These are phyloP conservation scores for Calyptomena viridis DNA, from an alignment of 2,113 vertebrate species.

Conservation along the genomic window DNA sequence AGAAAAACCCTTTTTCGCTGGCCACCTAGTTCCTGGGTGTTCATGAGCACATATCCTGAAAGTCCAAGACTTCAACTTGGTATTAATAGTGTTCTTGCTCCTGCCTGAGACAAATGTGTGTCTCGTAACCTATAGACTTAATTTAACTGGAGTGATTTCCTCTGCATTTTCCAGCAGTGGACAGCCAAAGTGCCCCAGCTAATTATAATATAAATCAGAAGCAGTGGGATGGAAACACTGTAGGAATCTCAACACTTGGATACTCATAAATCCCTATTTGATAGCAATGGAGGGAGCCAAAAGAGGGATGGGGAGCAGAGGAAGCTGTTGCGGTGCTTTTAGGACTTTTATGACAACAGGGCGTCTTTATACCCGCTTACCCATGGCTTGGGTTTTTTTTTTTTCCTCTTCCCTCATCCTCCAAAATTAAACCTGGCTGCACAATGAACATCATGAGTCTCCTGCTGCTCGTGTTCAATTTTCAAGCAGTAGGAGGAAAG, in stretches of 20 bases:
- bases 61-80: not conserved
- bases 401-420: constrained; percentile 11
- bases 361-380: constrained; percentile 32
- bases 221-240: constrained; percentile 29
- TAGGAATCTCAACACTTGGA: constrained; percentile 31
- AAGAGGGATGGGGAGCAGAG: not conserved
- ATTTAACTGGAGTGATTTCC: constrained; percentile 53
- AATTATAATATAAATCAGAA: constrained; percentile 65
- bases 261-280: constrained; percentile 47
- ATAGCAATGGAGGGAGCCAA: not conserved
- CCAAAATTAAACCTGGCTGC: constrained; percentile 69
- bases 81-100: not conserved
- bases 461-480: constrained; percentile 68
- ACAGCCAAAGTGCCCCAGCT: constrained; percentile 42
- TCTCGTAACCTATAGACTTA: constrained; percentile 50
- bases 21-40: not conserved
- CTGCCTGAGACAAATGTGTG: constrained; percentile 11
- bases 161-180: constrained; percentile 56
- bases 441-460: constrained; percentile 60
- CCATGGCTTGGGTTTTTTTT: not conserved
- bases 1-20: not conserved
- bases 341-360: constrained; percentile 53
- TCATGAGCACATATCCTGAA: not conserved
- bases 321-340: not conserved
- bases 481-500: constrained; percentile 71